Base-by-base conservation (phyloP, 2,113 vertebrate species). In the Notarius lentiginosus region DNA sequence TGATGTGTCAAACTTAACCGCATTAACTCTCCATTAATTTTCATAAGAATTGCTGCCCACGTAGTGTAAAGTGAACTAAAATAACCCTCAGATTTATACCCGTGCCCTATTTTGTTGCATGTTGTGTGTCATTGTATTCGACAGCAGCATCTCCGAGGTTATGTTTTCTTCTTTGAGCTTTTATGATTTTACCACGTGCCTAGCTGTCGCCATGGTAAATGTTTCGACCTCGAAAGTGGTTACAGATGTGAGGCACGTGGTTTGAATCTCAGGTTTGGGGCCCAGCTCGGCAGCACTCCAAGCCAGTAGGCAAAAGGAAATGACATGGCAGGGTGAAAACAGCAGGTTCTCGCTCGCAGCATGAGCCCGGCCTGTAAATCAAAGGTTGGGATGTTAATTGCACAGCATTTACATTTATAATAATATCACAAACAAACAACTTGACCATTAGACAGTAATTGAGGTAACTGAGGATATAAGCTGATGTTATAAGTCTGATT, bases 291-390 rank as follows among this genome's bases (percentile, higher is more conserved):
- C 89, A 87, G 90, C 53, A 88, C 85, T 89, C 90, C 90, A 84
- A 56, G 34, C 30, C 55, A 11, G 51, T 53, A 55, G 47, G 49
- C 20, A 15, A 72, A 75, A 18, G 66, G 79, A 75, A 83, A 72
- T 82, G 66, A 82, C 86, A 87, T 58, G 76, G 76, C 79, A 70
- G 95, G 94, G 95, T 95, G 94, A 92, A 93, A 68, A 87, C 91
- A 91, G 93, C 92, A 65, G 77, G 92, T 90, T 94, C 95, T 90
- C 92, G 81, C 92, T 92, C 92, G 93, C 94, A 90, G 95, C 89
- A 94, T 94, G 95, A 95, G 94, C 95, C 94, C 94, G 92, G 92
- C 90, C 92, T 93, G 94, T 7, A 94, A 90, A 86, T 65, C 75
- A 75, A 24, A 51, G 41, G 20, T 6, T 75, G 72, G 0, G 20